A percentile compares a stretch with the other conserved stretches of the same genome.
Conservation (phyloP, 2,888 invertebrate genomes). For the Ophonus ardosiacus region DNA sequence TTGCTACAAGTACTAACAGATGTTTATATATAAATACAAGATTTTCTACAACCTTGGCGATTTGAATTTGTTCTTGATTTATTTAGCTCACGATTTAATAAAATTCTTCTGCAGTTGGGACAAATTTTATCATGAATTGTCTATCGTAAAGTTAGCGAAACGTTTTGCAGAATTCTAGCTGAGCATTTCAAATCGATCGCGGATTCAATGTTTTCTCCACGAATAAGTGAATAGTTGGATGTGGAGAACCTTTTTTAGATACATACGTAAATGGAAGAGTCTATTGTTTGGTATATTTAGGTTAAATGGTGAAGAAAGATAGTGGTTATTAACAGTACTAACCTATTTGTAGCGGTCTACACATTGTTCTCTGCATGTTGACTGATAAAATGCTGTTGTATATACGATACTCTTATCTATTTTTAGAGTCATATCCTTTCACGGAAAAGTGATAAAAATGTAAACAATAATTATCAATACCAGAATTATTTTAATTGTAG, state of each 20-base stretch:
- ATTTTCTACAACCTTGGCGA: slow-evolving; percentile 26
- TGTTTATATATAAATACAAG: slow-evolving; percentile 28
- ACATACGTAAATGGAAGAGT: slow-evolving; percentile 33
- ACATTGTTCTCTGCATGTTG: background rate
- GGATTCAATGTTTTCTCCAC: slow-evolving; percentile 32
- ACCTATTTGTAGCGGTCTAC: background rate
- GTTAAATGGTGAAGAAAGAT: background rate
- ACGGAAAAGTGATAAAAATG: background rate
- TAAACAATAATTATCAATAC: background rate
- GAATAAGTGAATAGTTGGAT: slow-evolving; percentile 34
- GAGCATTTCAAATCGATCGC: slow-evolving; percentile 10
- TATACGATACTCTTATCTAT: background rate
- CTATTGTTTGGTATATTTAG: slow-evolving; percentile 13
- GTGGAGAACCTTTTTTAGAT: slow-evolving; percentile 36
- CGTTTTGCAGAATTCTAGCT: background rate
- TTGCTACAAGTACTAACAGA: background rate
- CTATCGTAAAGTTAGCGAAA: background rate
- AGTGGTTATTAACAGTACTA: background rate
- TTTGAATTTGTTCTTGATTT: slow-evolving; percentile 19
- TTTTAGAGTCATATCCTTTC: background rate
- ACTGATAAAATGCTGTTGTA: background rate
- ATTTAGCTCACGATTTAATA: slow-evolving; percentile 8
- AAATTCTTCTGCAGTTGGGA: background rate
- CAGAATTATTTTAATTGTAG: background rate
- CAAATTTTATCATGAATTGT: background rate